phyloP scores from a whole-genome alignment of 2,888 invertebrate genomes.

The Fragum fragum region DNA sequence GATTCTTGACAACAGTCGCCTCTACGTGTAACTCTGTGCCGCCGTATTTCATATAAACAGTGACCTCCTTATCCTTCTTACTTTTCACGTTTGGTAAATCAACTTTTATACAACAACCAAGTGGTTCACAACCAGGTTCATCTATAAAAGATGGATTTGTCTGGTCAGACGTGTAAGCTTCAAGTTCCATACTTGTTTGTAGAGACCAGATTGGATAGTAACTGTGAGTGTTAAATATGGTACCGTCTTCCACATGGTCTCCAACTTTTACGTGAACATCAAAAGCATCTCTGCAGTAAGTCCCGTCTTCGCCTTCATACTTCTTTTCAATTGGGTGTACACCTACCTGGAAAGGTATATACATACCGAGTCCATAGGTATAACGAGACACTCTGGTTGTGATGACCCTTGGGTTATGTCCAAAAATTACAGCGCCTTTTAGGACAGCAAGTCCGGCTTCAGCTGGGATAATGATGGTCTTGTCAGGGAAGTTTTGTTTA shows the following conservation, averaged over 20 bases:
- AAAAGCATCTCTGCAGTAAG: conserved; percentile 35
- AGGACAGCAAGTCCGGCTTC: conserved; percentile 60
- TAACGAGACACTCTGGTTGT: conserved; percentile 40
- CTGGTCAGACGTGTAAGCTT: conserved; percentile 36
- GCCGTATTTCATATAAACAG: conserved; percentile 65
- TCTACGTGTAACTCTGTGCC: conserved; percentile 69
- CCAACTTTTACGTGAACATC: conserved; percentile 52
- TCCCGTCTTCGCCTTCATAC: conserved; percentile 29
- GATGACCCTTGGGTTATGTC: conserved; percentile 52
- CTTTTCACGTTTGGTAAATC: conserved; percentile 43
- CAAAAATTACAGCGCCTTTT: conserved; percentile 64
- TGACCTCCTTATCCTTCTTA: conserved; percentile 59
- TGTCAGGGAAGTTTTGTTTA: conserved; percentile 38
- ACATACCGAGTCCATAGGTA: conserved; percentile 48
- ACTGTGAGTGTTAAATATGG: conserved; percentile 32
- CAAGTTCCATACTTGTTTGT: conserved; percentile 8
- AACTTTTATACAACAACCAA: conserved; percentile 66
- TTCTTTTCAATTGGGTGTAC: conserved; percentile 35
- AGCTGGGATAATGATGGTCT: conserved; percentile 47
- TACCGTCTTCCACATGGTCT: conserved; percentile 37
- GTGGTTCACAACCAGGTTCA: conserved; percentile 38
- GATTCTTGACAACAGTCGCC: conserved; percentile 58
- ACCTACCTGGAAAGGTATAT: conserved; percentile 1
- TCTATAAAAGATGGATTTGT: conserved; percentile 45
- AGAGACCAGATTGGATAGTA: conserved; percentile 36